Percentiles rank a stretch among this genome's conserved stretches.
phyloP scores from a whole-genome alignment of 2,797 vertebrate species.

The Thaleichthys pacificus region DNA sequence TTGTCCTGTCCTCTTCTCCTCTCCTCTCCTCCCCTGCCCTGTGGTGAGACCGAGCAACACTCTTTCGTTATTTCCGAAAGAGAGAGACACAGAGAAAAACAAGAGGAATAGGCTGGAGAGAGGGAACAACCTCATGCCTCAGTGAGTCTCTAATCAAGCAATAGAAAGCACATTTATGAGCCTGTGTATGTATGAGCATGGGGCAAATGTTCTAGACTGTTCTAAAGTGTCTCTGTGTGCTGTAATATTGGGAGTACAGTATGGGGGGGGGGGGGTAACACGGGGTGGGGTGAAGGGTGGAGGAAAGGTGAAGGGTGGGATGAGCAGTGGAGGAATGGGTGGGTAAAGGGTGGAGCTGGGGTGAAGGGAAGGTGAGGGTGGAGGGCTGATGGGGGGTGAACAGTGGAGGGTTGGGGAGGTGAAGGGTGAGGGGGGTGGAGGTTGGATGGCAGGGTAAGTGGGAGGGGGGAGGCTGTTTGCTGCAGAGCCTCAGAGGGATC shows the following conservation, averaged over 20 bases:
- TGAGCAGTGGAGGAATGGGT: too few species aligned
- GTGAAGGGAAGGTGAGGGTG: conserved; percentile 6
- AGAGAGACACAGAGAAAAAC: neutral
- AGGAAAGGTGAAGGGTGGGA: conserved; percentile 2
- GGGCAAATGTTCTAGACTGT: conserved; percentile 4
- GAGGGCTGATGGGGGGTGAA: neutral
- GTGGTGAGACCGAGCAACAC: neutral
- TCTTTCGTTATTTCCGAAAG: neutral
- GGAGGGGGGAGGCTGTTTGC: conserved; percentile 32
- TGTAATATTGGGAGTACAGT: conserved; percentile 9
- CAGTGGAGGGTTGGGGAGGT: neutral
- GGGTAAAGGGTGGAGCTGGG: neutral
- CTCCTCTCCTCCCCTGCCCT: neutral
- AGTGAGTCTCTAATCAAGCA: conserved; percentile 52
- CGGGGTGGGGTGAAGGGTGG: neutral
- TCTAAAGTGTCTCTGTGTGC: neutral
- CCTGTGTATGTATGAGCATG: conserved; percentile 14
- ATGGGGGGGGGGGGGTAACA: neutral
- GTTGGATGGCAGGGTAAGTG: too few species aligned
- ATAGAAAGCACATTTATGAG: conserved; percentile 43
- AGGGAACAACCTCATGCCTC: conserved; percentile 24
- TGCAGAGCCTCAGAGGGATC: conserved; percentile 41
- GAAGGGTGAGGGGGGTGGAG: neutral
- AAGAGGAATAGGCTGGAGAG: conserved; percentile 5
- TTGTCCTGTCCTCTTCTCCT: neutral